Evolutionary conservation across 2,113 vertebrate genomes (phyloP).

Genomic region (Prietella phreatophila): DNA sequence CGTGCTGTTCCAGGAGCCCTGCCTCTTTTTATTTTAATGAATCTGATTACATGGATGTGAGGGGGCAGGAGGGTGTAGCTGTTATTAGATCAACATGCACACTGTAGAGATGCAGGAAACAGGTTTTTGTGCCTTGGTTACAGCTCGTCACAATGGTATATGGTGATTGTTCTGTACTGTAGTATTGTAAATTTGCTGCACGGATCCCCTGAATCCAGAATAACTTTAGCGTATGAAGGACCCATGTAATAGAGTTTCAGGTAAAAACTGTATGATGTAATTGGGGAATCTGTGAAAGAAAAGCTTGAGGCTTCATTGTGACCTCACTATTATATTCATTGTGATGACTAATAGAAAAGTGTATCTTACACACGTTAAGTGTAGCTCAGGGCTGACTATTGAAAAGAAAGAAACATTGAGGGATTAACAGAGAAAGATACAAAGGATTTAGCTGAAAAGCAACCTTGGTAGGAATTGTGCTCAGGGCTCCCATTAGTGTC

Average conservation of each 20-base stretch:
- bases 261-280: background rate
- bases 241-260: background rate
- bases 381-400: background rate
- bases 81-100: conserved; percentile 24
- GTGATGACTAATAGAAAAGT: background rate
- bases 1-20: conserved; percentile 21
- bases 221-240: background rate
- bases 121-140: background rate
- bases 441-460: conserved; percentile 10
- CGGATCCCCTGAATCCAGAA: background rate
- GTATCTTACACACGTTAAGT: background rate
- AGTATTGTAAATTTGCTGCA: background rate
- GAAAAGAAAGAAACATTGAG: background rate
- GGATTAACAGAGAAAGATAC: background rate
- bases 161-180: background rate
- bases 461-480: background rate
- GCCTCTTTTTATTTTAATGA: conserved; percentile 31
- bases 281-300: background rate
- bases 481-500: background rate
- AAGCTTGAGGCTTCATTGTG: conserved; percentile 5
- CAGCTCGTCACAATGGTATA: background rate
- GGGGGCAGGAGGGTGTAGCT: background rate
- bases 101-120: background rate
- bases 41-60: conserved; percentile 34
- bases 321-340: conserved; percentile 1